Percentiles rank a stretch among this genome's conserved stretches.
Conservation (phyloP, 2,888 invertebrate genomes). For the Ormyrus pomaceus region DNA sequence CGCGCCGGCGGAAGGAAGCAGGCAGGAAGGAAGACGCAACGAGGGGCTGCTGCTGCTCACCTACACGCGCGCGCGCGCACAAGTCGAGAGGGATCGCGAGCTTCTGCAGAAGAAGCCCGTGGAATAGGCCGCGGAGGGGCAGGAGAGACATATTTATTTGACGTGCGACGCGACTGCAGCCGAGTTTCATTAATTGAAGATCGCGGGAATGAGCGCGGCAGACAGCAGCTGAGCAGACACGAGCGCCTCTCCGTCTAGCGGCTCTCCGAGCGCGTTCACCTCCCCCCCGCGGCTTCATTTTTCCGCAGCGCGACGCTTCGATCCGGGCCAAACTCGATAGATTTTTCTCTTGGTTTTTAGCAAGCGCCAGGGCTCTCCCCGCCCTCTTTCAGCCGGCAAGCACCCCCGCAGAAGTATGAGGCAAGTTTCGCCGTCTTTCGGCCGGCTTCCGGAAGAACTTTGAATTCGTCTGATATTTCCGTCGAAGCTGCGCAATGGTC, state of each 20-base stretch:
- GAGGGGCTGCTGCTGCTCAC: conserved; percentile 19
- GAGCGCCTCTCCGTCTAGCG: conserved; percentile 49
- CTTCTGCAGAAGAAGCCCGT: conserved; percentile 56
- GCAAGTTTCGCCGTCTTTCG: neutral
- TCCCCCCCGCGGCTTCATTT: conserved; percentile 46
- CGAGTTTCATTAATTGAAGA: conserved; percentile 76
- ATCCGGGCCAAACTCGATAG: too few relatives aligned
- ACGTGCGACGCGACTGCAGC: conserved; percentile 76
- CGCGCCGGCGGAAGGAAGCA: conserved; percentile 53
- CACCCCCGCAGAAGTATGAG: neutral
- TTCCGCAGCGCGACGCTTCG: too few relatives aligned
- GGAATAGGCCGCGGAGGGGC: conserved; percentile 57
- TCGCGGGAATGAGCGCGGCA: conserved; percentile 73
- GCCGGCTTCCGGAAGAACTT: conserved; percentile 59
- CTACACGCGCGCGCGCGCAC: neutral
- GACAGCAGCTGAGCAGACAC: conserved; percentile 65
- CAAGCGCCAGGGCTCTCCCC: too few relatives aligned
- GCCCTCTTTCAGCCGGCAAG: too few relatives aligned
- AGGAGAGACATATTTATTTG: conserved; percentile 75
- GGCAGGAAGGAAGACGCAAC: conserved; percentile 57
- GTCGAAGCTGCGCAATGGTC: conserved; percentile 65
- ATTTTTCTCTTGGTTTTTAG: conserved; percentile 35
- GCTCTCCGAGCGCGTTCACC: neutral
- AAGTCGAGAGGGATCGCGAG: conserved; percentile 27
- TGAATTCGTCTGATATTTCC: conserved; percentile 69